phyloP scores from a whole-genome alignment of 2,113 vertebrate species.

The Daboia siamensis region DNA sequence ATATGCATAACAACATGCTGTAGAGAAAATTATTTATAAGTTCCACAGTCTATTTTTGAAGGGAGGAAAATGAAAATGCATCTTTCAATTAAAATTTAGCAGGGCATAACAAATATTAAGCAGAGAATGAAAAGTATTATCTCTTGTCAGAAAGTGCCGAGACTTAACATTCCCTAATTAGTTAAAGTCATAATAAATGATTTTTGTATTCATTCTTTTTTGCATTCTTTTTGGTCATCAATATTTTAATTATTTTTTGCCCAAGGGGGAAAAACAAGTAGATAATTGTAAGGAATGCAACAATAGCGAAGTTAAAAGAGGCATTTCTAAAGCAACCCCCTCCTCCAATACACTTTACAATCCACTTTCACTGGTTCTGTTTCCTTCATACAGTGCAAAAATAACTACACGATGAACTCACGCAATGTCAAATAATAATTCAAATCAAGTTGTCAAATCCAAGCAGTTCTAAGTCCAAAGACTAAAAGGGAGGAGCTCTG shows the following conservation, averaged over 20 bases:
- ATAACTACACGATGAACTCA: not conserved
- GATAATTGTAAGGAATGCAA: constrained; percentile 46
- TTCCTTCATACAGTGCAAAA: constrained; percentile 33
- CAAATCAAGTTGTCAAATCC: not conserved
- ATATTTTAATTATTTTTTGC: constrained; percentile 30
- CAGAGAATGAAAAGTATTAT: constrained; percentile 22
- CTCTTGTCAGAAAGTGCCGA: not conserved
- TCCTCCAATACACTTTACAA: constrained; percentile 35
- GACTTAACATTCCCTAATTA: constrained; percentile 47
- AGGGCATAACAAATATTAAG: constrained; percentile 42
- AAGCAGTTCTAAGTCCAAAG: not conserved
- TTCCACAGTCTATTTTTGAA: not conserved
- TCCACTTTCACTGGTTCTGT: constrained; percentile 11
- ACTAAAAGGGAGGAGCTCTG: not conserved
- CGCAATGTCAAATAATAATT: not conserved
- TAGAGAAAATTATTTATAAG: not conserved
- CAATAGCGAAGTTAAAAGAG: not conserved
- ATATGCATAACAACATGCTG: constrained; percentile 7
- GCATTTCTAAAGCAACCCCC: constrained; percentile 37
- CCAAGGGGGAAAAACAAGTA: constrained; percentile 23
- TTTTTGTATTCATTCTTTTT: constrained; percentile 42
- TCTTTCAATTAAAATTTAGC: constrained; percentile 39
- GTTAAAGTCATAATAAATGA: constrained; percentile 44
- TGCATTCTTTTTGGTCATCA: constrained; percentile 52
- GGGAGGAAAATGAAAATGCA: constrained; percentile 26